Base-by-base conservation (phyloP, 2,888 invertebrate genomes). In the Coenonympha arcania region DNA sequence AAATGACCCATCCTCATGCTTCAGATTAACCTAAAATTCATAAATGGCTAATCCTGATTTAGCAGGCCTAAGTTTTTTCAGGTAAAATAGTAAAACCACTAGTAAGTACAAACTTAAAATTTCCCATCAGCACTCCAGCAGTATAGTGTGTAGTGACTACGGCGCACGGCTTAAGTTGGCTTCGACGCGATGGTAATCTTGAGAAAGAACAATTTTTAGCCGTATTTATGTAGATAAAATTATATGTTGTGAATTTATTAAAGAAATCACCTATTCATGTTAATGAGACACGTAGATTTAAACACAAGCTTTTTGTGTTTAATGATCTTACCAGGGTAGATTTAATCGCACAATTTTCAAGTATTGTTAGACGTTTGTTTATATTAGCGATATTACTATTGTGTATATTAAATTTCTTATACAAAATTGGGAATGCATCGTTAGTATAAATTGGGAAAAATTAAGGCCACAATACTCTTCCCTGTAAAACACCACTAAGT, bases 111-210 rank as follows among this genome's bases (percentile, higher is more conserved):
- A 4, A 1, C 8, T 24, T 3, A 2, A 15, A 39, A 39, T 39
- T 24, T 15, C 2, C 24, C 22, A 39, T 6, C 9, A 24, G 13
- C 24, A 15, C 15, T 39, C 15, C 39, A 39, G 39, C 39, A n/a
- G n/a, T 39, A 39, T 39, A 39, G 44, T 44, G 44, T 76, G 77
- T 82, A 82, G 82, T 80, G 78, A 76, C 78, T 73, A 76, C 79
- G 79, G 79, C 79, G 80, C 62, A 79, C 80, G 64, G 83, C 85
- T 86, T 84, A 70, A 68, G 76, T 79, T 79, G 79, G 83, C 83
- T 84, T 84, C 55, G 57, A 64, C 61, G 75, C 74, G 78, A 71
- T 70, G 69, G 66, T 73, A 70, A 73, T 69, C 71, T 64, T 73
- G 76, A 69, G 78, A 77, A 76, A 70, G 41, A 37, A 44, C 55